Percentiles rank a stretch among this genome's conserved stretches.
These are phyloP conservation scores for Fopius arisanus DNA, from an alignment of 1,140 invertebrate species.

Conservation along the genomic window DNA sequence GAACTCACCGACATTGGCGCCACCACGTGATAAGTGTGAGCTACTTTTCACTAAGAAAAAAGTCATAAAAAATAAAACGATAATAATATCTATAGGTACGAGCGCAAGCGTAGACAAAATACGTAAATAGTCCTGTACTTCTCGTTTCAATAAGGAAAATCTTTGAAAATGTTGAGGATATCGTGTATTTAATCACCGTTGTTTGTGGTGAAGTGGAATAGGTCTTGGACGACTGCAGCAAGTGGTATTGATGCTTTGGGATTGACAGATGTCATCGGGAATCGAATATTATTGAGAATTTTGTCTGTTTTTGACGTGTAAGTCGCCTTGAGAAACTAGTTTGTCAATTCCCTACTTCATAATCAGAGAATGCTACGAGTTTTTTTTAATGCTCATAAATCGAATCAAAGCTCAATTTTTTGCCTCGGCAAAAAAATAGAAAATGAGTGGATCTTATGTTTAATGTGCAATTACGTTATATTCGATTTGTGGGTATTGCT, in stretches of 20 bases:
- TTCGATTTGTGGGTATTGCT: no score
- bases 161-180: neutral
- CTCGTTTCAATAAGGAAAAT: neutral
- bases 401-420: no score
- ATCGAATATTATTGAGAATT: neutral
- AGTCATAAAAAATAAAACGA: no score
- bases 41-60: no score
- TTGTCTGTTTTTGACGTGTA: neutral
- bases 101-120: neutral
- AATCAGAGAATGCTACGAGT: neutral
- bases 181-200: neutral
- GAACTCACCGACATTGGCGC: no score
- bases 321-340: neutral
- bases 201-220: neutral
- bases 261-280: neutral
- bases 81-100: no score
- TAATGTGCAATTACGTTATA: no score
- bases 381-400: no score
- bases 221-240: neutral
- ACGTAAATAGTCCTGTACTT: neutral
- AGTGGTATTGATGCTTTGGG: neutral
- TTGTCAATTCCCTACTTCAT: no score
- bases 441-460: no score
- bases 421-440: no score
- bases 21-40: no score